phyloP scores from a whole-genome alignment of 2,888 invertebrate species.

The Ditylenchus weischeri region DNA sequence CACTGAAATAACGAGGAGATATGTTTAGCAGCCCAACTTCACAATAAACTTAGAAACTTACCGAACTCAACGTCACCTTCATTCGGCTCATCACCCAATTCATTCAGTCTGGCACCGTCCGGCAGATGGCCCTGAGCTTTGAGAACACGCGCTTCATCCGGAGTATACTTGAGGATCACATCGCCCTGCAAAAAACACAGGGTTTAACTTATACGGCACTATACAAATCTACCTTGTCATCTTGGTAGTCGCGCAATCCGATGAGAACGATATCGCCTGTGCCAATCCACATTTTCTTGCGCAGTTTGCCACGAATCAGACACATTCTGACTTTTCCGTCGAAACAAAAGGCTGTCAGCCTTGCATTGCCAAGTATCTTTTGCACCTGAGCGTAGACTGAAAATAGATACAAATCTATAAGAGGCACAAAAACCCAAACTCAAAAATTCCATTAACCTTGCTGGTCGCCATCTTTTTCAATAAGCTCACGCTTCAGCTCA shows the following conservation, averaged over 20 bases:
- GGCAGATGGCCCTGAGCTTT: slow-evolving; percentile 99
- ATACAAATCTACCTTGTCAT: slow-evolving; percentile 60
- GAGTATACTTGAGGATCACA: slow-evolving; percentile 96
- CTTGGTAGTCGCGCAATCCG: slow-evolving; percentile 88
- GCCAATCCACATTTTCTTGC: slow-evolving; percentile 65
- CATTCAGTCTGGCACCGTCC: slow-evolving; percentile 70
- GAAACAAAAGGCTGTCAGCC: slow-evolving; percentile 97
- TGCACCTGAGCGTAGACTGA: slow-evolving; percentile 97
- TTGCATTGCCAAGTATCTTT: slow-evolving; percentile 98
- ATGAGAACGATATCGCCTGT: slow-evolving; percentile 97
- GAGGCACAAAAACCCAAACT: slow-evolving; percentile 30
- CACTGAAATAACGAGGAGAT: slow-evolving; percentile 17
- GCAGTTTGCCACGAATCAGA: slow-evolving; percentile 78
- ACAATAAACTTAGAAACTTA: slow-evolving; percentile 8
- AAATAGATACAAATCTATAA: not conserved
- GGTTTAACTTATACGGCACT: not conserved
- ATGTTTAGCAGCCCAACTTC: not conserved
- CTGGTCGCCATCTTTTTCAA: slow-evolving; percentile 95
- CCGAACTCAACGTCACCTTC: slow-evolving; percentile 52
- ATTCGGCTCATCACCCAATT: slow-evolving; percentile 53
- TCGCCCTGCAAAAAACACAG: slow-evolving; percentile 79
- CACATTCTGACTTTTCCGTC: slow-evolving; percentile 96
- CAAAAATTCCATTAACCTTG: slow-evolving; percentile 37
- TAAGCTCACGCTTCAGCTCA: slow-evolving; percentile 96
- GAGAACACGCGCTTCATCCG: slow-evolving; percentile 95